Evolutionary conservation across 2,888 invertebrate genomes (phyloP).

Genomic region (Chymomyza fuscimana): DNA sequence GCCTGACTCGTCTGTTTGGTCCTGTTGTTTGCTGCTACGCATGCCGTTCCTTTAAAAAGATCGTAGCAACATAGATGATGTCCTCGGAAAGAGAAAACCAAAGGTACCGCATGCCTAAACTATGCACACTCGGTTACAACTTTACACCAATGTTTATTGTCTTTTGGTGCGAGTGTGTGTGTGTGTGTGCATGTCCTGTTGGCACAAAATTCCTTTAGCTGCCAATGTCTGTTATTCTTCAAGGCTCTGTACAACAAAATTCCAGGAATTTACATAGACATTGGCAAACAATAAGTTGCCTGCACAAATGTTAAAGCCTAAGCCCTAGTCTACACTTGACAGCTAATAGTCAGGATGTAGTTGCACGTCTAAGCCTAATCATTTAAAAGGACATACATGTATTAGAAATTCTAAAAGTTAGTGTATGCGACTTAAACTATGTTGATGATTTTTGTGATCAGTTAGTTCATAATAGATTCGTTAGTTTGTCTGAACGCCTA

Average conservation of each 20-base stretch:
- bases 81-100: constrained; percentile 1
- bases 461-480: too few species aligned
- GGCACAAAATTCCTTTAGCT: constrained; percentile 26
- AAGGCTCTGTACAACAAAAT: constrained; percentile 16
- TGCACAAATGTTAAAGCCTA: background rate
- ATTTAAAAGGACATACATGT: too few species aligned
- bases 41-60: background rate
- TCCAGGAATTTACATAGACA: constrained; percentile 41
- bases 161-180: constrained; percentile 4
- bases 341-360: background rate
- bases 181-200: constrained; percentile 34
- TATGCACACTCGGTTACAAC: constrained; percentile 12
- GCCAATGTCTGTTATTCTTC: background rate
- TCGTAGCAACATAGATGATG: constrained; percentile 1
- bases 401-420: too few species aligned
- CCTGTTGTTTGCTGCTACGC: constrained; percentile 1
- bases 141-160: constrained; percentile 11
- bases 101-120: constrained; percentile 17
- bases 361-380: too few species aligned
- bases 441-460: too few species aligned
- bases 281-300: constrained; percentile 45
- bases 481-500: too few species aligned
- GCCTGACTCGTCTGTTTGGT: background rate
- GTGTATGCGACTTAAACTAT: too few species aligned
- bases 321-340: background rate